phyloP scores from a whole-genome alignment of 2,113 vertebrate species.

The Thryonomys swinderianus region DNA sequence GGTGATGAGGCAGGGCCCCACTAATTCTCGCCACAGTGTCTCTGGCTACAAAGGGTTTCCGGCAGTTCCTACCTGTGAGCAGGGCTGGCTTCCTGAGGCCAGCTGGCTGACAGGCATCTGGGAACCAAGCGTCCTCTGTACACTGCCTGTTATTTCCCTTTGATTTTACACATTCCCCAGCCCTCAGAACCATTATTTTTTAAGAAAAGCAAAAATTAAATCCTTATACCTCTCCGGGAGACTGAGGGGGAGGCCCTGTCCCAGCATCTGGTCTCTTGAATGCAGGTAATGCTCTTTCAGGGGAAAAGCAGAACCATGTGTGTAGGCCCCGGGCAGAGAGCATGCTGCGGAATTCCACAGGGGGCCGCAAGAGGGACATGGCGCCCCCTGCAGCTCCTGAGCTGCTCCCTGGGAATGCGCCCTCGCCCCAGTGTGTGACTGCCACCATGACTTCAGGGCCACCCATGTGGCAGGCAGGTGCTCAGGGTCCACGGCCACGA shows the following conservation, averaged over 20 bases:
- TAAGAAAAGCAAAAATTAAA: slow-evolving; percentile 46
- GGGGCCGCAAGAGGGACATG: rapidly evolving
- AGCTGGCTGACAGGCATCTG: neutral
- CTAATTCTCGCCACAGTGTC: neutral
- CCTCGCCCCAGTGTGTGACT: neutral
- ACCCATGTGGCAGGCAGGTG: neutral
- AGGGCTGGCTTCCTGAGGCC: neutral
- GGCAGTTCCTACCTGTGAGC: neutral
- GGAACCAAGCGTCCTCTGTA: slow-evolving; percentile 1
- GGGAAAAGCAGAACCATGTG: slow-evolving; percentile 11
- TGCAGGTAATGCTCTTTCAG: neutral
- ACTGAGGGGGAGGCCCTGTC: rapidly evolving
- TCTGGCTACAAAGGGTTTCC: neutral
- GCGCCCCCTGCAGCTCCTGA: rapidly evolving
- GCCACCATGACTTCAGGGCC: rapidly evolving
- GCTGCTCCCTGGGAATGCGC: rapidly evolving
- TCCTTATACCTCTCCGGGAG: neutral
- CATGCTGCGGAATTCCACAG: rapidly evolving
- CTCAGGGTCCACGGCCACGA: rapidly evolving
- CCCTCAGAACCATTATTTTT: neutral
- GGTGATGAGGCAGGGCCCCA: neutral
- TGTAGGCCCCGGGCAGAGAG: neutral
- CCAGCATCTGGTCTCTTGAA: neutral
- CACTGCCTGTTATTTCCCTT: neutral
- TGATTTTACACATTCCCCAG: neutral